A percentile compares a stretch with the other conserved stretches of the same genome.
Evolutionary conservation across 2,113 vertebrate species (phyloP).

Genomic region (Leucoraja erinaceus): DNA sequence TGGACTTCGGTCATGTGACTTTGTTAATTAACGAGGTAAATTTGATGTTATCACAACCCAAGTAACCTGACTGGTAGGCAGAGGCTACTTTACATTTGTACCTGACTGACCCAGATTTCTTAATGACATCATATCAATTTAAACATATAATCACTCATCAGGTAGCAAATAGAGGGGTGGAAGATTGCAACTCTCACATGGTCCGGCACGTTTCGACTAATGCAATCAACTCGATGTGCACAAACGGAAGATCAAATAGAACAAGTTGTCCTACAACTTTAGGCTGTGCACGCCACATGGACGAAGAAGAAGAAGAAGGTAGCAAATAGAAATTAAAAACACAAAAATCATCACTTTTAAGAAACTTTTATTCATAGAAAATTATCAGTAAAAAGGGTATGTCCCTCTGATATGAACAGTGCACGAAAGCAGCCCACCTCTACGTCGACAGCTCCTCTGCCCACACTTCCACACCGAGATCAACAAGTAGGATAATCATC

Average conservation of each 20-base stretch:
- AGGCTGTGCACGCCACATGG: too few species aligned
- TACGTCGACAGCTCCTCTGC: background rate
- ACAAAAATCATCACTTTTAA: background rate
- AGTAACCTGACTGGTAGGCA: background rate
- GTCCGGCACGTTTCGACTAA: too few species aligned
- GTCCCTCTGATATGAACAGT: background rate
- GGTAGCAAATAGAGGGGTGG: background rate
- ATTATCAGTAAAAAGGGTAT: background rate
- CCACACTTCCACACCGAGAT: background rate
- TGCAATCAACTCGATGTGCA: too few species aligned
- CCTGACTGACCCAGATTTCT: background rate
- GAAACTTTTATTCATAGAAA: background rate
- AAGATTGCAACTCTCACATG: too few species aligned
- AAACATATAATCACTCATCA: background rate
- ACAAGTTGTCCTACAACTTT: too few species aligned
- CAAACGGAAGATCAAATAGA: too few species aligned
- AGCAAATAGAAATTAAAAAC: background rate
- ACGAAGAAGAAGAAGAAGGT: too few species aligned
- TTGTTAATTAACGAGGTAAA: background rate
- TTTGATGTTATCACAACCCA: background rate
- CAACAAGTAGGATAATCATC: background rate
- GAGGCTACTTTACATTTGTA: background rate
- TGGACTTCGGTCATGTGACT: background rate
- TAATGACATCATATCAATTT: background rate
- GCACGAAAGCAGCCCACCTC: background rate